Conservation (phyloP, 2,888 invertebrate species). For the Myathropa florea region DNA sequence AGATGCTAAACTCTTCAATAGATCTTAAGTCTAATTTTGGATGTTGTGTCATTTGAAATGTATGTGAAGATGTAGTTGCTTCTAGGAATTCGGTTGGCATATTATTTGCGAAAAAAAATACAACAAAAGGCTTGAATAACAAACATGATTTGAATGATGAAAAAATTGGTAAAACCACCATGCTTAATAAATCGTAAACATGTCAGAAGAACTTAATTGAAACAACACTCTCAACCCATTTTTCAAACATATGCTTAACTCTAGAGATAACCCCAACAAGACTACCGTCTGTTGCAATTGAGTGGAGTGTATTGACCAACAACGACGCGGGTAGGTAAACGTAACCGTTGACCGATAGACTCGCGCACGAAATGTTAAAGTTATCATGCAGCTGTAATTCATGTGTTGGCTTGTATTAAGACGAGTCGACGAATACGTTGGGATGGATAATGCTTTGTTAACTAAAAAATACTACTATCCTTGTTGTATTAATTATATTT, state of each 20-base stretch:
- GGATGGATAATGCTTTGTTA: neutral
- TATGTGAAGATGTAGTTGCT: neutral
- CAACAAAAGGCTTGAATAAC: conserved; percentile 21
- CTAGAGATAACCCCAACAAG: conserved; percentile 15
- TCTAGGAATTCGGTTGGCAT: neutral
- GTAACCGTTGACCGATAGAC: conserved; percentile 52
- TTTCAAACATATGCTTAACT: neutral
- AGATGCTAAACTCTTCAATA: conserved; percentile 1
- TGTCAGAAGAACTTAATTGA: conserved; percentile 57
- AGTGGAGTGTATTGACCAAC: conserved; percentile 23
- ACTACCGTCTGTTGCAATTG: conserved; percentile 42
- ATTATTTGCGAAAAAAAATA: neutral
- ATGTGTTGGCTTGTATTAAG: neutral
- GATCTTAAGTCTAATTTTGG: conserved; percentile 28
- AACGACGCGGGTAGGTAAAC: conserved; percentile 18
- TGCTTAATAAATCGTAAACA: conserved; percentile 27
- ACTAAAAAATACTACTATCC: neutral
- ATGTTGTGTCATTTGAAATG: neutral
- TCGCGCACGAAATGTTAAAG: conserved; percentile 52
- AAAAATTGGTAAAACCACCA: conserved; percentile 6
- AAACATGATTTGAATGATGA: conserved; percentile 10
- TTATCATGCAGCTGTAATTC: conserved; percentile 49
- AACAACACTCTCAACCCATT: conserved; percentile 33
- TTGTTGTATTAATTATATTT: conserved; percentile 9
- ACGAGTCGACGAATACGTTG: neutral